phyloP scores from a whole-genome alignment of 2,888 invertebrate genomes.

The Orchesellides sinensis region DNA sequence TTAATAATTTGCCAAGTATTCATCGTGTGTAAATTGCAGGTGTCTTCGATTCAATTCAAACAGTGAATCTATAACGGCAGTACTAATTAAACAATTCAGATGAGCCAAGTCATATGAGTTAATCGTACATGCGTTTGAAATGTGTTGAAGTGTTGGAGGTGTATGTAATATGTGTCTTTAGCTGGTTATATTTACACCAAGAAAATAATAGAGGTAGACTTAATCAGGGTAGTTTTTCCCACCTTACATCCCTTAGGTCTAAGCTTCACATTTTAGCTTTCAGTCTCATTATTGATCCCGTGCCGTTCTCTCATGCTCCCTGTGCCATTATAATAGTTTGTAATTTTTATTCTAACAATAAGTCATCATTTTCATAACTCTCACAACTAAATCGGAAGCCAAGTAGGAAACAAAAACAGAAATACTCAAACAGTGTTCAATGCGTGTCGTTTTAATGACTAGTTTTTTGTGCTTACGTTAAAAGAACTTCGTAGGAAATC shows the following conservation, averaged over 20 bases:
- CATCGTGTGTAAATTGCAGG: no score
- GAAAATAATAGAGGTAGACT: not conserved
- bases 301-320: not conserved
- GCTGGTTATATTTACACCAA: not conserved
- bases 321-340: not conserved
- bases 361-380: not conserved
- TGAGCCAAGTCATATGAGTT: no score
- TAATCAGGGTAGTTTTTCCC: slow-evolving; percentile 13
- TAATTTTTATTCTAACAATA: not conserved
- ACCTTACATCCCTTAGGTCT: not conserved
- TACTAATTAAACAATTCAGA: no score
- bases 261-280: slow-evolving; percentile 17
- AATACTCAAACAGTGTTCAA: no score
- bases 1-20: no score
- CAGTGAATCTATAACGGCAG: no score
- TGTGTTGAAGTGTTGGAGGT: not conserved
- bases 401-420: no score
- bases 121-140: no score
- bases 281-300: slow-evolving; percentile 35
- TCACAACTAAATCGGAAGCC: no score
- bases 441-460: not conserved
- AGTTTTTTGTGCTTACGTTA: not conserved
- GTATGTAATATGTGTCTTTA: not conserved
- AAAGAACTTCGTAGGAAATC: slow-evolving; percentile 4
- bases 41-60: no score